phyloP scores from a whole-genome alignment of 2,888 invertebrate species.

The Emmelina monodactyla region DNA sequence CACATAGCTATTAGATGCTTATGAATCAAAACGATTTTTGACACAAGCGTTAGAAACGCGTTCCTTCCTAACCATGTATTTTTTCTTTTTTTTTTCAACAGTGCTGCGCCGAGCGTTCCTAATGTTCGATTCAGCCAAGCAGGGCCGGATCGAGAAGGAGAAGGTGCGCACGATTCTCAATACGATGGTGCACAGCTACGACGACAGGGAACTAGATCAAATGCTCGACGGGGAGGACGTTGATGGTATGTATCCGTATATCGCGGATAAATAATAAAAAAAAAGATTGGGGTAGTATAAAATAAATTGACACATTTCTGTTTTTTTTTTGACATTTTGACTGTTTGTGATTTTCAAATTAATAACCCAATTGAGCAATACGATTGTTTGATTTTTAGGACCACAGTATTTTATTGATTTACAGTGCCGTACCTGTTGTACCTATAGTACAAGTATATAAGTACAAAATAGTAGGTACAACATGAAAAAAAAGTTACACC shows the following conservation, averaged over 20 bases:
- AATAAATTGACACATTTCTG: too few species aligned
- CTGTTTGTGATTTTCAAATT: not conserved
- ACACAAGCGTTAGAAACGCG: too few species aligned
- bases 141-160: conserved; percentile 80
- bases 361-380: not conserved
- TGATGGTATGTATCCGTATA: conserved; percentile 69
- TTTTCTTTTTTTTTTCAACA: conserved; percentile 37
- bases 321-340: not conserved
- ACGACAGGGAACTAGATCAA: conserved; percentile 79
- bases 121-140: conserved; percentile 85
- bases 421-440: too few species aligned
- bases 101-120: conserved; percentile 82
- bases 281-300: too few species aligned
- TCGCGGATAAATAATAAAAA: too few species aligned
- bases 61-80: too few species aligned
- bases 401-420: not conserved
- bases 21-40: too few species aligned
- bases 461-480: too few species aligned
- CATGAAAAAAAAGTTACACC: too few species aligned
- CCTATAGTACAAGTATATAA: too few species aligned
- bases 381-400: not conserved
- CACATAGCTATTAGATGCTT: too few species aligned
- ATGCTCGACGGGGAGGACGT: conserved; percentile 80
- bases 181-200: conserved; percentile 81
- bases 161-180: conserved; percentile 81